Percentiles rank a stretch among this genome's conserved stretches.
Evolutionary conservation across 2,888 invertebrate genomes (phyloP).

Genomic region (Nineta flava): DNA sequence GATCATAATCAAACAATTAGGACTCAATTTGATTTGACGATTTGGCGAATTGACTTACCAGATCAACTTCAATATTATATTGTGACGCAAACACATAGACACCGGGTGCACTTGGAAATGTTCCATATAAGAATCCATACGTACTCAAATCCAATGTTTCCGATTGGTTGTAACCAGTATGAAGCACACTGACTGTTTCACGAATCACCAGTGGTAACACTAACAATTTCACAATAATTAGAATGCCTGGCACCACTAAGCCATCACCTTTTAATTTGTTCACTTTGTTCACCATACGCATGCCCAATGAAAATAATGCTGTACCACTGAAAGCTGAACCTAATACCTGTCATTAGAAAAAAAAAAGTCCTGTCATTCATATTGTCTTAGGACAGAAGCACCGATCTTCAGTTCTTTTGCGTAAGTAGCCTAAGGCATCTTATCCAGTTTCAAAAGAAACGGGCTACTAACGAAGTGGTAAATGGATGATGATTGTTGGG

Average conservation of each 20-base stretch:
- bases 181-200: conserved; percentile 64
- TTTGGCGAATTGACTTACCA: conserved; percentile 36
- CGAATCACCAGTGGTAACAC: conserved; percentile 72
- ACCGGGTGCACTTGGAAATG: conserved; percentile 91
- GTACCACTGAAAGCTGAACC: conserved; percentile 83
- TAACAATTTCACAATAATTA: conserved; percentile 83
- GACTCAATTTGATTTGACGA: too few species aligned
- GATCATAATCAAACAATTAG: too few species aligned
- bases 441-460: too few species aligned
- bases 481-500: too few species aligned
- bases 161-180: conserved; percentile 49
- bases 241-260: conserved; percentile 65
- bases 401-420: too few species aligned
- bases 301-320: conserved; percentile 77
- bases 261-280: conserved; percentile 61
- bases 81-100: conserved; percentile 87
- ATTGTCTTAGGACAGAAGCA: conserved; percentile 1
- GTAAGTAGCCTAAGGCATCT: too few species aligned
- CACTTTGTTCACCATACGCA: conserved; percentile 85
- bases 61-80: conserved; percentile 70
- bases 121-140: conserved; percentile 90
- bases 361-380: conserved; percentile 11
- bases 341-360: conserved; percentile 45
- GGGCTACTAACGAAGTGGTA: too few species aligned
- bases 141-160: conserved; percentile 74